A percentile compares a stretch with the other conserved stretches of the same genome.
These are phyloP conservation scores for Palaemon carinicauda DNA, from an alignment of 1,140 invertebrate genomes.

Conservation along the genomic window DNA sequence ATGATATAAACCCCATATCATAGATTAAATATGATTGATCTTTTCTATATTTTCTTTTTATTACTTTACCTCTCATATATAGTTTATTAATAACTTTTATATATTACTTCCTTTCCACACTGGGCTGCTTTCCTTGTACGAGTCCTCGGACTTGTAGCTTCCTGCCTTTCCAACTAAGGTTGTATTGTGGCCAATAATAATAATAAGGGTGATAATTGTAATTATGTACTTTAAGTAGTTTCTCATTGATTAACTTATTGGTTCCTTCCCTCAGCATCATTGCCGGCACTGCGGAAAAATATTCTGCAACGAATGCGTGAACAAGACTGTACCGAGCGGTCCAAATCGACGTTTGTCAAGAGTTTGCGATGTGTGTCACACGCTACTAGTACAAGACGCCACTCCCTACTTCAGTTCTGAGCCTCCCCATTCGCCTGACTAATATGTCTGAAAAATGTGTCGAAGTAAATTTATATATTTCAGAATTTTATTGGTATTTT, in stretches of 20 bases:
- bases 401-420: conserved; percentile 83
- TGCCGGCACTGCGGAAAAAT: conserved; percentile 95
- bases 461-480: neutral
- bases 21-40: too few relatives aligned
- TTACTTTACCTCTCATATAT: too few relatives aligned
- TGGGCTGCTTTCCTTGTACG: too few relatives aligned
- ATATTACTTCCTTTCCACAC: too few relatives aligned
- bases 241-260: too few relatives aligned
- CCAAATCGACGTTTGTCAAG: conserved; percentile 83
- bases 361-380: conserved; percentile 97
- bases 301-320: conserved; percentile 87
- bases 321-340: conserved; percentile 83
- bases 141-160: too few relatives aligned
- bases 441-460: neutral
- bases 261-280: conserved; percentile 74
- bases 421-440: conserved; percentile 44
- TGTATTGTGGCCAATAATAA: too few relatives aligned
- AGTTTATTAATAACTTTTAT: too few relatives aligned
- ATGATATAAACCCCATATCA: too few relatives aligned
- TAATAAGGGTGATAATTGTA: too few relatives aligned
- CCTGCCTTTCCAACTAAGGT: too few relatives aligned
- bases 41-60: too few relatives aligned
- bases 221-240: neutral
- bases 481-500: neutral
- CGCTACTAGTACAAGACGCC: conserved; percentile 89